These are phyloP conservation scores for Cryptomyrus ogoouensis DNA, from an alignment of 2,113 vertebrate species.

Conservation along the genomic window DNA sequence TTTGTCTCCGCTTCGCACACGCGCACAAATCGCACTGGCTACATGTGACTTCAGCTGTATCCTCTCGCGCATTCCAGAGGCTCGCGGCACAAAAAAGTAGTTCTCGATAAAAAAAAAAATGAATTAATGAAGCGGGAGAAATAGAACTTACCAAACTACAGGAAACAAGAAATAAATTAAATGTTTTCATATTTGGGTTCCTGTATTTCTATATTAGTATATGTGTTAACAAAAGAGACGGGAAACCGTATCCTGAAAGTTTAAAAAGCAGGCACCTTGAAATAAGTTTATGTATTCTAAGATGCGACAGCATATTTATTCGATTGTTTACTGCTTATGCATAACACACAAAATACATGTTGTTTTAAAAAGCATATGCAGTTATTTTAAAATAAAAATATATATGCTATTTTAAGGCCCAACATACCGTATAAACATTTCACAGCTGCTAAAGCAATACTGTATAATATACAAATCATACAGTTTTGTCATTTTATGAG, in stretches of 20 bases:
- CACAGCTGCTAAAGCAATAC: background rate
- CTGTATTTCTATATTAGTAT: background rate
- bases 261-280: background rate
- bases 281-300: background rate
- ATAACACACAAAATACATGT: background rate
- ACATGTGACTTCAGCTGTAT: conserved; percentile 37
- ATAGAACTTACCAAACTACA: background rate
- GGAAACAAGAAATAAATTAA: background rate
- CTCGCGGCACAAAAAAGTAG: conserved; percentile 60
- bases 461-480: background rate
- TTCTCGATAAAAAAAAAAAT: conserved; percentile 19
- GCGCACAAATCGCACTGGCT: conserved; percentile 47
- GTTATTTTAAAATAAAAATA: background rate
- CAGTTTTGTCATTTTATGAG: background rate
- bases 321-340: background rate
- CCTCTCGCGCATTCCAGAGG: conserved; percentile 70
- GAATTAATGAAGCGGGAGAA: background rate
- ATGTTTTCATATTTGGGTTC: background rate
- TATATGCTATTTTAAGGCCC: background rate
- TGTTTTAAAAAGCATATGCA: background rate
- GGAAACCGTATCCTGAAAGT: background rate
- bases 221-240: background rate
- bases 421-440: background rate
- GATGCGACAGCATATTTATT: background rate
- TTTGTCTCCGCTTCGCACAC: conserved; percentile 60